These are phyloP conservation scores for Sarcophaga variegata DNA, from an alignment of 2,888 invertebrate genomes.

Conservation along the genomic window DNA sequence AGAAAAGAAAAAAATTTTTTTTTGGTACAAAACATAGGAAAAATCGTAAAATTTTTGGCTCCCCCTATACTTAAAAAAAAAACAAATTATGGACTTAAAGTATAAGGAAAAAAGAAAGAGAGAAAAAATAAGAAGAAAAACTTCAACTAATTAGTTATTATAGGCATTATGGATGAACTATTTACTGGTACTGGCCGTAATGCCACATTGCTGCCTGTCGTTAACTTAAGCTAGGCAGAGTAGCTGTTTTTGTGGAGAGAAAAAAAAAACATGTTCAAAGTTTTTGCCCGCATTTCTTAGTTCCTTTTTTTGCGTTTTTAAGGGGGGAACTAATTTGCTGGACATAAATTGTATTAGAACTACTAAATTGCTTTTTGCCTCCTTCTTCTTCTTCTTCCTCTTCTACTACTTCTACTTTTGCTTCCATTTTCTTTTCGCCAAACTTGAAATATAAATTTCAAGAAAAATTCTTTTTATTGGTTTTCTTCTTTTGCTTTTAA, in stretches of 20 bases:
- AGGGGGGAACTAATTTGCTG: neutral
- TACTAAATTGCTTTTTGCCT: neutral
- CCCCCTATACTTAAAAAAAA: neutral
- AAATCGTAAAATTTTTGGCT: neutral
- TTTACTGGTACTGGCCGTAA: neutral
- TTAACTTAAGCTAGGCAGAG: no score
- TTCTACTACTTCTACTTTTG: no score
- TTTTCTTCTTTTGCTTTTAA: neutral
- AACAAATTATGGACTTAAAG: neutral
- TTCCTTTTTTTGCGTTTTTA: neutral
- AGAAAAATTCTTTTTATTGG: neutral
- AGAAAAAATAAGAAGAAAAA: neutral
- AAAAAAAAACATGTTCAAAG: neutral
- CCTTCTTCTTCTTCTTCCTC: no score
- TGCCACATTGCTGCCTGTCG: no score
- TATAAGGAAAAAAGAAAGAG: neutral
- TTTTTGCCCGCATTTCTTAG: neutral
- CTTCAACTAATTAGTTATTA: conserved; percentile 43
- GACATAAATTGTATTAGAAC: neutral
- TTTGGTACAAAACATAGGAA: no score
- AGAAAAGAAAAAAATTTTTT: no score
- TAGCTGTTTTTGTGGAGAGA: no score
- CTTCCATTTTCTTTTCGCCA: no score
- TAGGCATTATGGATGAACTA: conserved; percentile 13
- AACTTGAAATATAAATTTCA: neutral